Base-by-base conservation (phyloP, 1,140 invertebrate genomes). In the Sarcophaga bullata region DNA sequence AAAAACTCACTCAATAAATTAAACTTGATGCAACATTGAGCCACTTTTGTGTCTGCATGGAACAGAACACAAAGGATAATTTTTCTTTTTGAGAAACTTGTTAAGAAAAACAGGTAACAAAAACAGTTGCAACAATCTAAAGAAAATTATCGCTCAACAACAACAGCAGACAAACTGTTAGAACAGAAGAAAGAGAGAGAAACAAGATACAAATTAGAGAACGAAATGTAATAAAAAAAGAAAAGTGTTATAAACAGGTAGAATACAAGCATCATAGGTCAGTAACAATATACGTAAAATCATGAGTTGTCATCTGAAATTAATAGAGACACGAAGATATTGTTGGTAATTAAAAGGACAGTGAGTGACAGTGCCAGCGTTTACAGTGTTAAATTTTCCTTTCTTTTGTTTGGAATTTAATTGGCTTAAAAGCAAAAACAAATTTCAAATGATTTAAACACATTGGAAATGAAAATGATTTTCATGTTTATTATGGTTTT, bases 401-500 rank as follows among this genome's bases (percentile, higher is more conserved):
- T 37, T 37, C 25, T 37, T 62, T n/a, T n/a, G 13, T 62, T 8
- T 25, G 8, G 62, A 19, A 68, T 68, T 68, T 68, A 68, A 68
- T 68, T 78, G 75, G 48, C 17, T 50, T 48, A 78, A 72, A 72
- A 72, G 37, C 75, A 78, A 78, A n/a, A 76, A 50, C 75, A 78
- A 78, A 72, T 50, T 78, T 78, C 73, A 47, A 78, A 50, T 15
- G 6, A 78, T 78, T 68, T n/a, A n/a, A n/a, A n/a, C n/a, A 8
- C n/a, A 9, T 68, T 17, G 62, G 19, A 68, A 68, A 68, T 58
- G 17, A 10, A 68, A 68, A 68, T 58, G 17, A 10, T 68, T 68
- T 68, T 8, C 17, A 19, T n/a, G 62, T 68, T 68, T 68, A 19
- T 17, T 68, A 58, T 58, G 54, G 54, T 58, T 58, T 58, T 58